phyloP scores from a whole-genome alignment of 2,797 vertebrate species.

The Manis javanica region DNA sequence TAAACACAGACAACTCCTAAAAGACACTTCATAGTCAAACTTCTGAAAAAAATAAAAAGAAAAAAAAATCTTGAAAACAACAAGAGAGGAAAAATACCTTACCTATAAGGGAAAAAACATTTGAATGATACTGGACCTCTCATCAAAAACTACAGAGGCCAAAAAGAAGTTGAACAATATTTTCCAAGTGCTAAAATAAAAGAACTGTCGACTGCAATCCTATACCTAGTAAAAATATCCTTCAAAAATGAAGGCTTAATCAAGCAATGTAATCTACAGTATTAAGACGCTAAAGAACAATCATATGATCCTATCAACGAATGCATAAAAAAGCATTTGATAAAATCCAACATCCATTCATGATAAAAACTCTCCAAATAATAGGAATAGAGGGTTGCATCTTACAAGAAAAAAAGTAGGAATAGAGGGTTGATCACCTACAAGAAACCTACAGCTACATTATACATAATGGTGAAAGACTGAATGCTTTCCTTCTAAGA shows the following conservation, averaged over 20 bases:
- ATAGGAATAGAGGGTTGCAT: neutral
- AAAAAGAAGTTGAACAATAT: neutral
- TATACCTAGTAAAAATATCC: neutral
- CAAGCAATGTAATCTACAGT: neutral
- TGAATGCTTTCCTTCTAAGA: neutral
- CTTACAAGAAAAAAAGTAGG: neutral
- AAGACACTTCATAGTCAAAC: neutral
- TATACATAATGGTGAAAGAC: neutral
- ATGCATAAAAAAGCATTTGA: neutral
- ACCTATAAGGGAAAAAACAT: accelerated
- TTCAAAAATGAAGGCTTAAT: neutral
- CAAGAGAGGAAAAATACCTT: neutral
- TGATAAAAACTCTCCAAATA: neutral
- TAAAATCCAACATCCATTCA: neutral
- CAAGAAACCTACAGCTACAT: neutral
- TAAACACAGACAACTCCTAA: neutral
- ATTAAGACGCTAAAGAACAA: neutral
- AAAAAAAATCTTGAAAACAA: neutral
- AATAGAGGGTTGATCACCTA: neutral
- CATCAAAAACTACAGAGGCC: neutral
- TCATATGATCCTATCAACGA: neutral
- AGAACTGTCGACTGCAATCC: neutral
- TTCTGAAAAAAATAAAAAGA: neutral
- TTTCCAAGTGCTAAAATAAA: neutral
- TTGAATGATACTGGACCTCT: neutral